Evolutionary conservation across 2,797 vertebrate species (phyloP).

Genomic region (Pseudochirops cupreus): DNA sequence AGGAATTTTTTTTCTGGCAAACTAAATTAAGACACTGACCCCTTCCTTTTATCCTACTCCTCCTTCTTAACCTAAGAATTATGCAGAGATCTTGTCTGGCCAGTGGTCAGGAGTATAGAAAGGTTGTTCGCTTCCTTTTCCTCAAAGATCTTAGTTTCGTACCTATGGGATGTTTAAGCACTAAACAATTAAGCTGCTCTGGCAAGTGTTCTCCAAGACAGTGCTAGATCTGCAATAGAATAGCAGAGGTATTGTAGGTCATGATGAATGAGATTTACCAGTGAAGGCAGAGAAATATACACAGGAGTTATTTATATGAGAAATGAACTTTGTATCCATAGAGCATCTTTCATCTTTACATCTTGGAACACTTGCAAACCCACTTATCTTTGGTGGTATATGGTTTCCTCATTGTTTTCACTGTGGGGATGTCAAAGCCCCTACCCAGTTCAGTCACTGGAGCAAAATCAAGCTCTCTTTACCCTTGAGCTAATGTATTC

Average conservation of each 20-base stretch:
- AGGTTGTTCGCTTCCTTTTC: background rate
- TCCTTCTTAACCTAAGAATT: background rate
- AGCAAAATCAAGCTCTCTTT: background rate
- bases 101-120: background rate
- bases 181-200: background rate
- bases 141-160: slow-evolving; percentile 12
- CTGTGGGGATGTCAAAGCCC: background rate
- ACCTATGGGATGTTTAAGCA: slow-evolving; percentile 27
- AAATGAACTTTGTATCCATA: slow-evolving; percentile 20
- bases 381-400: background rate
- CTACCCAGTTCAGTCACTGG: background rate
- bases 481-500: background rate
- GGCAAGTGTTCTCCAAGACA: background rate
- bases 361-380: slow-evolving; percentile 30
- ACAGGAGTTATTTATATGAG: background rate
- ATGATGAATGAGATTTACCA: background rate
- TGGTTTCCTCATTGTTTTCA: background rate
- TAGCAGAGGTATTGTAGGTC: background rate
- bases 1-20: slow-evolving; percentile 7
- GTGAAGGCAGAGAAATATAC: background rate
- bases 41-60: background rate
- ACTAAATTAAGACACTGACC: slow-evolving; percentile 38
- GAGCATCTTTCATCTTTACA: slow-evolving; percentile 18
- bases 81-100: slow-evolving; percentile 6
- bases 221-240: slow-evolving; percentile 1